These are phyloP conservation scores for Drosophila neocordata DNA, from an alignment of 1,140 invertebrate species.

Conservation along the genomic window DNA sequence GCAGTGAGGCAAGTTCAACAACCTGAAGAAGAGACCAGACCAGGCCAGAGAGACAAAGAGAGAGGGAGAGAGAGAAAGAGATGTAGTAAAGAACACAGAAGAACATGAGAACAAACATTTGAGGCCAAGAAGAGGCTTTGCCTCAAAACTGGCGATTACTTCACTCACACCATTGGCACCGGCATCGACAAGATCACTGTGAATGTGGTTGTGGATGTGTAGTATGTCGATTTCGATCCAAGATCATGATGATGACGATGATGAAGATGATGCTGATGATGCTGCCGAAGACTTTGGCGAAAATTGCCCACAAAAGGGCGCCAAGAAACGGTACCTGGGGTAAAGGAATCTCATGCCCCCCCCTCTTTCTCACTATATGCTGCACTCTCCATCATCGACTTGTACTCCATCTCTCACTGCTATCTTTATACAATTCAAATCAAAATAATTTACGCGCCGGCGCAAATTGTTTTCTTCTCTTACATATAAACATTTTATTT, in stretches of 20 bases:
- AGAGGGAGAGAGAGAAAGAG: not conserved
- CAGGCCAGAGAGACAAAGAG: not conserved
- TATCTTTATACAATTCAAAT: constrained; percentile 71
- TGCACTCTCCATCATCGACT: not conserved
- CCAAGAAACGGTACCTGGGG: constrained; percentile 62
- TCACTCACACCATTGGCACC: constrained; percentile 56
- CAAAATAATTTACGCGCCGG: constrained; percentile 66
- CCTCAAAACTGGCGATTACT: constrained; percentile 68
- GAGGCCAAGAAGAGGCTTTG: constrained; percentile 37
- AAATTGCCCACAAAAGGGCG: constrained; percentile 73
- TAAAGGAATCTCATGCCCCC: constrained; percentile 30
- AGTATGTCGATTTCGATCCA: constrained; percentile 50
- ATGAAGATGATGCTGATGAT: constrained; percentile 53
- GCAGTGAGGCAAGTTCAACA: constrained; percentile 66
- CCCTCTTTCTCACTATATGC: not conserved
- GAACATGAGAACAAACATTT: constrained; percentile 59
- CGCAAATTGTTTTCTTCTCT: constrained; percentile 55
- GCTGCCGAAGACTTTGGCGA: constrained; percentile 41
- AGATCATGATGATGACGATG: constrained; percentile 66
- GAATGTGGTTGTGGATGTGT: constrained; percentile 22
- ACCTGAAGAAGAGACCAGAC: constrained; percentile 41
- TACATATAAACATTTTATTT: constrained; percentile 13
- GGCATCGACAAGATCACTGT: not conserved
- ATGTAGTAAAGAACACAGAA: constrained; percentile 12
- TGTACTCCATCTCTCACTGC: not conserved